Evolutionary conservation across 2,797 vertebrate species (phyloP).

Genomic region (Morelia viridis): DNA sequence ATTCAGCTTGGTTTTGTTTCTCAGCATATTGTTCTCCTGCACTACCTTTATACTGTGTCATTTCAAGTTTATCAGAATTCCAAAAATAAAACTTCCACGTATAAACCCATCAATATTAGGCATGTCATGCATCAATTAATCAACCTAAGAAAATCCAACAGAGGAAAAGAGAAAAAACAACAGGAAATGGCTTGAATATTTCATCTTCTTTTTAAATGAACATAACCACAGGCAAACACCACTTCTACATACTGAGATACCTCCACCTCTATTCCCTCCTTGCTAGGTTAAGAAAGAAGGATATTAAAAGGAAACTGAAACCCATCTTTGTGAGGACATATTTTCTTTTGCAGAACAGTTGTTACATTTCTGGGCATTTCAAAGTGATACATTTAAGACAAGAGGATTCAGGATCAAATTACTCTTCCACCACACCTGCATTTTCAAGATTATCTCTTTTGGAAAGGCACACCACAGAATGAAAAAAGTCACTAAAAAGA

Average conservation of each 20-base stretch:
- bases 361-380: slow-evolving; percentile 64
- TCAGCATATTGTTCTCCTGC: not conserved
- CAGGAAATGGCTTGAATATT: not conserved
- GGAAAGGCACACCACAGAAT: slow-evolving; percentile 39
- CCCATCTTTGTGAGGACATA: slow-evolving; percentile 36
- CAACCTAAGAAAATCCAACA: slow-evolving; percentile 1
- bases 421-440: slow-evolving; percentile 60
- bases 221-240: not conserved
- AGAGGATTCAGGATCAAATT: slow-evolving; percentile 54
- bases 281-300: slow-evolving; percentile 47
- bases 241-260: slow-evolving; percentile 55
- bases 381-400: slow-evolving; percentile 61
- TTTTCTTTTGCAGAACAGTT: slow-evolving; percentile 50
- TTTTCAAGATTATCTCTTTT: slow-evolving; percentile 50
- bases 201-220: not conserved
- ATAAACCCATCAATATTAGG: not conserved
- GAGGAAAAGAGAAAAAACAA: not conserved
- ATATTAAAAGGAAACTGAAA: slow-evolving; percentile 59
- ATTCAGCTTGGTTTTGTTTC: not conserved
- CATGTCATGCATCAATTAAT: not conserved
- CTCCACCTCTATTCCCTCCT: slow-evolving; percentile 18
- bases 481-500: slow-evolving; percentile 26
- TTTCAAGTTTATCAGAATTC: not conserved
- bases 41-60: not conserved
- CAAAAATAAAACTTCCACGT: not conserved